A percentile compares a stretch with the other conserved stretches of the same genome.
phyloP scores from a whole-genome alignment of 23 tunicate species.

The Corella eumyota region DNA sequence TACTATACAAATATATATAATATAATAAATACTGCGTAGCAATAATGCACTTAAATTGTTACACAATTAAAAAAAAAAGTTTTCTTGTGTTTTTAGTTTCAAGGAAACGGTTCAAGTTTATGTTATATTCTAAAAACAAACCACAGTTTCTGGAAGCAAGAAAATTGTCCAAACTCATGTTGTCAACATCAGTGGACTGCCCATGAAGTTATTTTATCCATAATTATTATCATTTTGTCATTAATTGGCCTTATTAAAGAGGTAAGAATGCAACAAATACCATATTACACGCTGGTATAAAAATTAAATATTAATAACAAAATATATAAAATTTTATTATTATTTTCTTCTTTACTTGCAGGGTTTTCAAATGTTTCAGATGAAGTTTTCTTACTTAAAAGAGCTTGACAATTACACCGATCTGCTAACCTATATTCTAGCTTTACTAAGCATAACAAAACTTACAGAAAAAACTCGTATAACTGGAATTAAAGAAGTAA shows the following conservation, averaged over 20 bases:
- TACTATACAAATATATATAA: no score
- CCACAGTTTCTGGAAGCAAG: constrained; percentile 5
- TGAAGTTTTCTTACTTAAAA: constrained; percentile 10
- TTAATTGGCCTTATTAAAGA: constrained; percentile 16
- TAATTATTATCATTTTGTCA: constrained; percentile 1
- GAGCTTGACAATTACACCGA: constrained; percentile 25
- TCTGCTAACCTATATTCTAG: constrained; percentile 4
- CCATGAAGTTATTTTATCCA: neutral
- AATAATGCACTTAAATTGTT: no score
- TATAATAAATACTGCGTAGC: no score
- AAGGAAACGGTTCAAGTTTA: constrained; percentile 6
- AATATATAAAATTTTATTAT: no score
- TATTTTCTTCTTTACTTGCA: no score
- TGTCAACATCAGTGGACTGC: neutral
- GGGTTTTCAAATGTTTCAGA: constrained; percentile 22
- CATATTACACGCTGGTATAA: no score
- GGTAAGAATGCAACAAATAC: constrained; percentile 4
- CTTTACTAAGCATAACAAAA: constrained; percentile 12
- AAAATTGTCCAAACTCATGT: constrained; percentile 9
- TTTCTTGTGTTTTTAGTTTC: constrained; percentile 1
- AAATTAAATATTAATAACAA: no score
- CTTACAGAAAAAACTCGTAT: constrained; percentile 10
- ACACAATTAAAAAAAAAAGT: neutral
- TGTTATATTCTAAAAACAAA: constrained; percentile 12
- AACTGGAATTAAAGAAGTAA: constrained; percentile 32